Evolutionary conservation across 2,113 vertebrate species (phyloP).

Genomic region (Zosterops lateralis): DNA sequence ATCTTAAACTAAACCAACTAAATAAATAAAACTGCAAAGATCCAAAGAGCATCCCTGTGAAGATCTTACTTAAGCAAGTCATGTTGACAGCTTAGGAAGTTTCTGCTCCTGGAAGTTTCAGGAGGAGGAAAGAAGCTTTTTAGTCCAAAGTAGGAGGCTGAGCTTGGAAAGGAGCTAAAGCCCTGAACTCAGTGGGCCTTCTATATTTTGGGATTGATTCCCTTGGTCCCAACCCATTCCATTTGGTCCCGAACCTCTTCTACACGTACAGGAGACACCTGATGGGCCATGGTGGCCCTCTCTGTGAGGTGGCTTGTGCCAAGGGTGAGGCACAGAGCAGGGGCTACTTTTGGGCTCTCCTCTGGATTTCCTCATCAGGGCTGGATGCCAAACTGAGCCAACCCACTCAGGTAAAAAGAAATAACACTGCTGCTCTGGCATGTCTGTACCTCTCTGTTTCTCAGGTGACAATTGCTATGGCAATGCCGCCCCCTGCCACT

Average conservation of each 20-base stretch:
- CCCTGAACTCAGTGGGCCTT: not conserved
- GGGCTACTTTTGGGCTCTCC: not conserved
- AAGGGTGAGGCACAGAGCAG: not conserved
- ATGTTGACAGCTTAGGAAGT: not conserved
- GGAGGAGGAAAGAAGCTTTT: not conserved
- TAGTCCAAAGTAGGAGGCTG: not conserved
- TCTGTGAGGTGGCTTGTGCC: not conserved
- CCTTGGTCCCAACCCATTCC: not conserved
- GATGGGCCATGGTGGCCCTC: not conserved
- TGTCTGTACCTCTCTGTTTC: not conserved
- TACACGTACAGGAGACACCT: not conserved
- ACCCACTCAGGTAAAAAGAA: not conserved
- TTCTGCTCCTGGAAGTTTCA: not conserved
- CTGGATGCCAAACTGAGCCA: not conserved
- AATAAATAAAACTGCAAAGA: constrained; percentile 43
- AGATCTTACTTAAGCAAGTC: not conserved
- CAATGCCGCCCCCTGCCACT: not conserved
- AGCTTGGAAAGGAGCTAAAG: not conserved
- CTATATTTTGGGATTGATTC: not conserved
- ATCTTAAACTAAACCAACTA: constrained; percentile 52
- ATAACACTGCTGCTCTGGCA: not conserved
- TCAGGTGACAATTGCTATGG: constrained; percentile 20
- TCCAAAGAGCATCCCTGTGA: constrained; percentile 7
- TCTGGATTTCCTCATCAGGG: not conserved
- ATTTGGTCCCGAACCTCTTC: not conserved